Base-by-base conservation (phyloP, 2,113 vertebrate species). In the Stomatorhinus ivindoensis region DNA sequence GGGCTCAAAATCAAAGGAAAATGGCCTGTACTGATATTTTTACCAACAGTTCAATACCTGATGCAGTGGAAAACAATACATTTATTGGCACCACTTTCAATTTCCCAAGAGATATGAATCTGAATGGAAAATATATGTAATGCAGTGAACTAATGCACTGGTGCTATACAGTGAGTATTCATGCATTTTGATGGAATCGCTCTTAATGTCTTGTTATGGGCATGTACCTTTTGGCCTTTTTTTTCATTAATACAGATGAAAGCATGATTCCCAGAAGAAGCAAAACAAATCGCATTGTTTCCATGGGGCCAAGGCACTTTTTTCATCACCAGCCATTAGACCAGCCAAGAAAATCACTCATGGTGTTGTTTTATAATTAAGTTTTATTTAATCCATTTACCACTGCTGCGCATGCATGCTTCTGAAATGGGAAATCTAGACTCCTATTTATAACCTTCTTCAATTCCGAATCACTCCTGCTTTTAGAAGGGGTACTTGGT, bases 371-470 rank as follows among this genome's bases (percentile, higher is more conserved):
- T 39, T 39, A 31, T 89, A 88, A 90, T 90, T 92, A 13, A 50
- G 61, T 51, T 89, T 55, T 88, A 65, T 87, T 91, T 92, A 84
- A 90, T 48, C 87, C 90, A 90, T 91, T 92, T 90, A 90, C 88
- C 89, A 55, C 27, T 65, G 85, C 51, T 90, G 85, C 85, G n/a
- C 80, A 88, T 89, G 35, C 85, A 84, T 1, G 53, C 58, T 84
- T 35, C 53, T 73, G 85, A 51, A 89, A 0, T 87, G 73, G 90
- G 58, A 90, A 90, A 90, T 91, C 90, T 50, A 90, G 91, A 89
- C 17, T 46, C 65, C 50, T 73, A 91, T 90, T 87, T 90, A 88
- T 84, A 90, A 55, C 21, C 58, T 65, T 13, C 35, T 87, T 24
- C 19, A 0, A 46, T 27, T 24, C 46, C 7, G 13, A 6, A 86